phyloP scores from a whole-genome alignment of 2,113 vertebrate species.

The Callorhinus ursinus region DNA sequence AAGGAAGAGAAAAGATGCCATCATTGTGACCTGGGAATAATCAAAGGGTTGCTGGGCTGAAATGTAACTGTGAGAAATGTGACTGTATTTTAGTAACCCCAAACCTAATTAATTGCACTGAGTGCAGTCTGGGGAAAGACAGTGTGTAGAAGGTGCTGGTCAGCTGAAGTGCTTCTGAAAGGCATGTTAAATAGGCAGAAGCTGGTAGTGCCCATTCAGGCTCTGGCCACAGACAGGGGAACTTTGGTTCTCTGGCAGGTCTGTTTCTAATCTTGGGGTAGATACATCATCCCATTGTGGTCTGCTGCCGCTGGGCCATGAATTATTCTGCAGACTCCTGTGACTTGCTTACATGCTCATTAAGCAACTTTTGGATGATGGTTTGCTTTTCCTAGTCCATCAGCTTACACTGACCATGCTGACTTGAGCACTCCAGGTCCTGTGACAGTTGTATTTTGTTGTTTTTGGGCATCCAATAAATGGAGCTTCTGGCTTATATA shows the following conservation, averaged over 20 bases:
- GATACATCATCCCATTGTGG: background rate
- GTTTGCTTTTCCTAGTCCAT: background rate
- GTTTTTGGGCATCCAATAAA: slow-evolving; percentile 15
- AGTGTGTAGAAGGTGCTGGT: background rate
- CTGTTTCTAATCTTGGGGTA: background rate
- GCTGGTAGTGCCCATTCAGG: background rate
- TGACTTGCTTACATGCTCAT: background rate
- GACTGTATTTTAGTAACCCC: slow-evolving; percentile 42
- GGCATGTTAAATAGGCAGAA: background rate
- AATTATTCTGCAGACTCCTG: slow-evolving; percentile 1
- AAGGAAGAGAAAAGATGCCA: background rate
- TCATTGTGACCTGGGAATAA: slow-evolving; percentile 25
- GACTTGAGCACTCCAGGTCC: background rate
- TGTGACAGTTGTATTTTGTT: slow-evolving; percentile 7
- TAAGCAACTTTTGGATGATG: background rate
- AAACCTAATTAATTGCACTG: slow-evolving; percentile 16
- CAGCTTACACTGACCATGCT: background rate
- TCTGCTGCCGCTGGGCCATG: background rate
- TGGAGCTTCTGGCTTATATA: background rate
- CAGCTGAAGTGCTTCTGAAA: background rate
- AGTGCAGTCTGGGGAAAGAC: slow-evolving; percentile 12
- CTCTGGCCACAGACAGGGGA: background rate
- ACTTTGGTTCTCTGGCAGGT: background rate
- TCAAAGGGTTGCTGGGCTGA: background rate
- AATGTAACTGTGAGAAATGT: slow-evolving; percentile 2